Evolutionary conservation across 2,888 invertebrate species (phyloP), one percentile per base, ranked within the genome.

Genomic region (Zootermopsis nevadensis): DNA sequence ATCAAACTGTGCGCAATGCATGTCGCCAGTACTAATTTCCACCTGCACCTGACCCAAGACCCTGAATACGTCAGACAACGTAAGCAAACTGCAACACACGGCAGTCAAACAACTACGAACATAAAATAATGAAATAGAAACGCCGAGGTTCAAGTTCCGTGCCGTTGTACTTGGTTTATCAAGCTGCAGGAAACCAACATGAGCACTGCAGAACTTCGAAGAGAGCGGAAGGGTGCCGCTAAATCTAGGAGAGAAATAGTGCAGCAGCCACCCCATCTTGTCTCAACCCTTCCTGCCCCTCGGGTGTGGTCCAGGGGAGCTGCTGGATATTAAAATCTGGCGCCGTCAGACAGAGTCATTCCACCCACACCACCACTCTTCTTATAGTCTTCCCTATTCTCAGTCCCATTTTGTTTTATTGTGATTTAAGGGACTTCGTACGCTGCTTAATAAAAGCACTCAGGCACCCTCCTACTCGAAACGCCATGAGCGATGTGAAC

Each of bases 311-410:
- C 60, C 60, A 60, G 60, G 60, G 60, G 48, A 60, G 79, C 48
- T 81, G 81, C 53, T 81, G 84, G 80, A 83, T 83, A 83, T 84
- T 84, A 83, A 83, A 83, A 83, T 83, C 77, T 83, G 83, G 79
- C 82, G 77, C 60, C 82, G 77, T 42, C 69, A 4, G 60, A 60
- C n/a, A 60, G 60, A 27, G 60, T n/a, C 8, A 60, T 60, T 27
- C 27, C 6, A 60, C n/a, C 48, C 60, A n/a, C 60, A 60, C n/a
- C 60, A n/a, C 48, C 15, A 2, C 48, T 48, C 15, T 19, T 48
- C 48, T 48, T 48, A 48, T 48, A 48, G 60, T n/a, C n/a, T 60
- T 60, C 60, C 27, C 60, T 27, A n/a, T 60, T 72, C 74, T 80
- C 80, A 80, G 55, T 80, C 30, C 77, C 77, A 76, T 53, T 81